Percentiles rank a stretch among this genome's conserved stretches.
phyloP scores from a whole-genome alignment of 2,113 vertebrate species.

The Coreoperca whiteheadi region DNA sequence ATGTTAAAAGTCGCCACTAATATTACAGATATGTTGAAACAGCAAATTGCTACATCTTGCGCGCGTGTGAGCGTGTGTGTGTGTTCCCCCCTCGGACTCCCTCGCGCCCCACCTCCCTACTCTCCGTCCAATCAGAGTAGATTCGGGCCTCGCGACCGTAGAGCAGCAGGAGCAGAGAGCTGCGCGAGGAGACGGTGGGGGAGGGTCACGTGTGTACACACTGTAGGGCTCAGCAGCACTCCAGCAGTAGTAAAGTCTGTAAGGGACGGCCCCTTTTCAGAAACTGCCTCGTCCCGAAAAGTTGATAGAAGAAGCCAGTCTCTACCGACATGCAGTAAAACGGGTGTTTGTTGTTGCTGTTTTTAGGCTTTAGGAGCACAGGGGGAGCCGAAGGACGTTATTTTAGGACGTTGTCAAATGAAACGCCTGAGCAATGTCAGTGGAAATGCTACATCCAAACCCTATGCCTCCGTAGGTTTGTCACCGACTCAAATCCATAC shows the following conservation, averaged over 20 bases:
- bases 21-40: too few relatives aligned
- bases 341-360: neutral
- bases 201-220: constrained; percentile 89
- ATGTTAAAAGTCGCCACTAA: neutral
- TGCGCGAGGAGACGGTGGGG: constrained; percentile 69
- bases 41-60: neutral
- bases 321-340: constrained; percentile 16
- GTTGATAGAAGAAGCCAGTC: constrained; percentile 52
- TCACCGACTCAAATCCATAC: constrained; percentile 63
- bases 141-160: constrained; percentile 57
- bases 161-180: constrained; percentile 19
- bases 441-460: constrained; percentile 80
- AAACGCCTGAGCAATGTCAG: constrained; percentile 77
- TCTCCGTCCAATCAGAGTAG: constrained; percentile 72
- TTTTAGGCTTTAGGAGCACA: constrained; percentile 13
- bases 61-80: neutral
- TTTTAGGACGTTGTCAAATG: constrained; percentile 43
- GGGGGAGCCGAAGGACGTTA: neutral
- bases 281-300: constrained; percentile 71
- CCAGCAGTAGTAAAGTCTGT: constrained; percentile 79
- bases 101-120: constrained; percentile 52
- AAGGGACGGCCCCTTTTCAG: constrained; percentile 75
- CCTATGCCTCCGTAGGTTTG: constrained; percentile 83
- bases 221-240: constrained; percentile 71
- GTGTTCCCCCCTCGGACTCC: neutral